Evolutionary conservation across 1,140 invertebrate species (phyloP), one percentile per base, ranked within the genome.

Genomic region (Diorhabda carinulata): DNA sequence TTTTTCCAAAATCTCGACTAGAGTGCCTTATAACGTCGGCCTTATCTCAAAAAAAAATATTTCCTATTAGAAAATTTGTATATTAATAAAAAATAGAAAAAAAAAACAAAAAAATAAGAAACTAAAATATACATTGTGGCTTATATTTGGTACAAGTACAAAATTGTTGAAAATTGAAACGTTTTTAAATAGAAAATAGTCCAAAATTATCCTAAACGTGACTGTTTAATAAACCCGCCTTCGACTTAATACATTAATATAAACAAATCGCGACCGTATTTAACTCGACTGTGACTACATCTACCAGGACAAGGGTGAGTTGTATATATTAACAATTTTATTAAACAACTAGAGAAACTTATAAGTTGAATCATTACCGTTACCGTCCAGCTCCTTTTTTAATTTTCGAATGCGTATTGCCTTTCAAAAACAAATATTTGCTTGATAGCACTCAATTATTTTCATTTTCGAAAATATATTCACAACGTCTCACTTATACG

Each of bases 21-120:
- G 73, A 76, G 78, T 80, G 78, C 78, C 78, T 80, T 80, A 80
- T 73, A 72, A 74, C 71, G 78, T 80, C 78, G 78, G 78, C 78
- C 78, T 80, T 80, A 80, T 76, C 74, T 65, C 67, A 77, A 72
- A 72, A 25, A 25, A 25, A 74, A 70, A 69, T 52, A 52, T 75
- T 76, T 76, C 76, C 72, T 79, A 79, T 73, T 77, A 78, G 73
- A 79, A 77, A 77, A 77, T 78, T 78, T 78, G 76, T 78, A 78
- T 78, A 78, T 78, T 78, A 76, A 75, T 77, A 77, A 73, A 72
- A 76, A 78, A 73, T 71, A 74, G 67, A 72, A 73, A 74, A 77
- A 74, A 74, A 76, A 77, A 43, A 70, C 68, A 73, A 74, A 73
- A 74, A 77, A 74, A 70, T 66, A 63, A 70, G 47, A 52, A 52